Base-by-base conservation (phyloP, 2,113 vertebrate genomes). In the Otis tarda region DNA sequence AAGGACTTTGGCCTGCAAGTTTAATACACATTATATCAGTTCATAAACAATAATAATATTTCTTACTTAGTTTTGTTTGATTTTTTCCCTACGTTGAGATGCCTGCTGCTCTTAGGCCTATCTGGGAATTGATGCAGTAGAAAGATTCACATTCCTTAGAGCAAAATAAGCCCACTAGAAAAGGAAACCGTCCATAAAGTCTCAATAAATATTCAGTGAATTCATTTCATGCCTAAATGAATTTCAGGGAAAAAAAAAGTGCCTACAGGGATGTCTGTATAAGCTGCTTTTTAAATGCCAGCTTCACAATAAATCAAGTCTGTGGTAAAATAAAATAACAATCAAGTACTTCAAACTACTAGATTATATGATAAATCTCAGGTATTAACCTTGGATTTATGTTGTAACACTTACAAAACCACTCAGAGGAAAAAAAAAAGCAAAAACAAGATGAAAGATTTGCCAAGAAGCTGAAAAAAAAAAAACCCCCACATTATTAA, bases 151-250 rank as follows among this genome's bases (percentile, higher is more conserved):
- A 74, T 90, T 95, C 60, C 75, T 91, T 37, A 97, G 74, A 89
- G 91, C 30, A 96, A 95, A 96, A 95, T 94, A 95, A 95, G 84
- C 78, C 87, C 94, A 94, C 87, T 94, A 85, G 84, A 97, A 94
- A 94, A 93, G 63, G 87, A 95, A 97, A 94, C 94, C 95, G 87
- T 84, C 93, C 93, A 96, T 97, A 96, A 95, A 95, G 93, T 93
- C 91, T 91, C 95, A 95, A 96, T 97, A 96, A 97, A 97, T 97
- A 97, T 95, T 96, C 97, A 95, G 77, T 82, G 92, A 95, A 96
- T 96, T 96, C 70, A 97, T 97, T 96, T 97, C 92, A 96, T 95
- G 94, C 92, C 89, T 86, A 96, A 92, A 94, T 0, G 49, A 95
- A 93, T 97, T 93, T 90, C 88, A 86, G 74, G 21, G 4, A 7